Conservation (phyloP, 2,888 invertebrate species). For the Lagria hirta region DNA sequence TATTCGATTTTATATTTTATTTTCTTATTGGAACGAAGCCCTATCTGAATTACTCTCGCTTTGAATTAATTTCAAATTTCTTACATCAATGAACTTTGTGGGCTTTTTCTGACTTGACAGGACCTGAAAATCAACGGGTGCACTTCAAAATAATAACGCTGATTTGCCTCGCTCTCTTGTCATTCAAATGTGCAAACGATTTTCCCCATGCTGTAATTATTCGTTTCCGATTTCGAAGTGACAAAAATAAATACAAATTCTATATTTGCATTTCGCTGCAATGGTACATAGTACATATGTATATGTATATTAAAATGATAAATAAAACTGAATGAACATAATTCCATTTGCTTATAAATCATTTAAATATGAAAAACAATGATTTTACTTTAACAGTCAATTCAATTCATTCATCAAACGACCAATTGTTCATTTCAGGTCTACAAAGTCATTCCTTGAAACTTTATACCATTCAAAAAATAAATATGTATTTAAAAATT, state of each 20-base stretch:
- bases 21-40: slow-evolving; percentile 41
- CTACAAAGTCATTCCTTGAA: too few relatives aligned
- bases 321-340: slow-evolving; percentile 28
- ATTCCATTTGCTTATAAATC: slow-evolving; percentile 29
- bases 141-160: slow-evolving; percentile 20
- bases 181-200: slow-evolving; percentile 12
- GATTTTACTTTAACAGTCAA: slow-evolving; percentile 27
- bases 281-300: too few relatives aligned
- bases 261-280: slow-evolving; percentile 17
- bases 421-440: too few relatives aligned
- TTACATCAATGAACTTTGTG: slow-evolving; percentile 27
- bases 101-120: slow-evolving; percentile 12
- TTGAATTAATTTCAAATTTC: slow-evolving; percentile 41
- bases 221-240: slow-evolving; percentile 18
- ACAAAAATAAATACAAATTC: slow-evolving; percentile 20
- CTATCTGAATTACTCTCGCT: slow-evolving; percentile 31
- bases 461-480: too few relatives aligned
- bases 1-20: slow-evolving; percentile 51
- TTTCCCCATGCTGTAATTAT: slow-evolving; percentile 14
- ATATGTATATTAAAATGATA: slow-evolving; percentile 28
- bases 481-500: too few relatives aligned
- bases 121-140: slow-evolving; percentile 6
- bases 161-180: too few relatives aligned
- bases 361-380: slow-evolving; percentile 29
- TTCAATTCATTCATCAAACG: slow-evolving; percentile 25